Conservation (phyloP, 2,797 vertebrate species). For the Esox lucius region DNA sequence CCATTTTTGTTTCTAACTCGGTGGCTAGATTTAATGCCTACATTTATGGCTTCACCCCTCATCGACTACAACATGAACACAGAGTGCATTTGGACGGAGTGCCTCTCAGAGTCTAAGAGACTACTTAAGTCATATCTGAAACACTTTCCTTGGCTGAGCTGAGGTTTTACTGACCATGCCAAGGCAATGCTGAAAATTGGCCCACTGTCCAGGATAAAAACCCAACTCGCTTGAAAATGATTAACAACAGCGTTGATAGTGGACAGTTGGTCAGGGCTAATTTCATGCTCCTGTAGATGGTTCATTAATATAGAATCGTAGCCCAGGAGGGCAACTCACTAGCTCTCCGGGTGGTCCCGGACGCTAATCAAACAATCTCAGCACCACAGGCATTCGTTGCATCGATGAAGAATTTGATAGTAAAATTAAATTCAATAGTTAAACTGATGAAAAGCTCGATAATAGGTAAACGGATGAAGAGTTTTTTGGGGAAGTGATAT, state of each 20-base stretch:
- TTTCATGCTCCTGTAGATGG: constrained; percentile 10
- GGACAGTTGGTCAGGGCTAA: constrained; percentile 15
- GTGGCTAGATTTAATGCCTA: constrained; percentile 36
- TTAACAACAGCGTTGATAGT: constrained; percentile 19
- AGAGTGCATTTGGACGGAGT: constrained; percentile 20
- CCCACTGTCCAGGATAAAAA: neutral
- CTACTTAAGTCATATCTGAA: constrained; percentile 35
- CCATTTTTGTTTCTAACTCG: constrained; percentile 4
- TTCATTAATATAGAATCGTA: neutral
- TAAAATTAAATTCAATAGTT: neutral
- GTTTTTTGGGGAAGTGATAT: neutral
- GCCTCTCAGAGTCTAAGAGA: neutral
- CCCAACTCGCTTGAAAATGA: neutral
- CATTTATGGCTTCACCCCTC: constrained; percentile 59
- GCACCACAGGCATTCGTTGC: neutral
- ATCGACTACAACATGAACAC: constrained; percentile 56
- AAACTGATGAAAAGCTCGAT: constrained; percentile 19
- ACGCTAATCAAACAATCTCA: constrained; percentile 22
- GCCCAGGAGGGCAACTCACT: neutral
- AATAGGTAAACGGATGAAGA: neutral
- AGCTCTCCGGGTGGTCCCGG: constrained; percentile 43
- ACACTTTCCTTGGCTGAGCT: constrained; percentile 12
- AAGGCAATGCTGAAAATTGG: constrained; percentile 11
- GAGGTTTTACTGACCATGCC: neutral
- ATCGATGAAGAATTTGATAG: constrained; percentile 22